A percentile compares a stretch with the other conserved stretches of the same genome.
Conservation (phyloP, 1,140 invertebrate genomes). For the Hormaphis cornu region DNA sequence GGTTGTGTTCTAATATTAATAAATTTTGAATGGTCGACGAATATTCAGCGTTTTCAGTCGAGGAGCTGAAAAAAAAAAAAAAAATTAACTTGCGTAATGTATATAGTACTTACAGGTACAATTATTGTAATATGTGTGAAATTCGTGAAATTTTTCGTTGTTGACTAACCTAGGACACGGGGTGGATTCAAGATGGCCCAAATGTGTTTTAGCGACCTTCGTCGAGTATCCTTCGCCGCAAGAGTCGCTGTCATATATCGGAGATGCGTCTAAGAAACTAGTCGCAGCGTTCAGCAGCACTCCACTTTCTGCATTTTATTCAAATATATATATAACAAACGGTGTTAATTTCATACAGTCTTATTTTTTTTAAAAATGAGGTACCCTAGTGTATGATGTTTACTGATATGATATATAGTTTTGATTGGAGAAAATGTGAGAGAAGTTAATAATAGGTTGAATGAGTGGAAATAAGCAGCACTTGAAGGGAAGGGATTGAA, state of each 20-base stretch:
- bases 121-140: no score
- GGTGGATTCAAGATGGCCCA: neutral
- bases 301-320: slow-evolving; percentile 50
- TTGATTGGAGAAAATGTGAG: no score
- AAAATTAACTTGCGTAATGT: neutral
- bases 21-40: slow-evolving; percentile 33
- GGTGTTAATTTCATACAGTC: no score
- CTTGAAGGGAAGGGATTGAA: no score
- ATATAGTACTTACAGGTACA: no score
- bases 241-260: slow-evolving; percentile 60
- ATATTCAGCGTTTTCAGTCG: neutral
- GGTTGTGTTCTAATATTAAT: slow-evolving; percentile 44
- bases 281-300: slow-evolving; percentile 86
- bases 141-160: no score
- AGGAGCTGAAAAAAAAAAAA: slow-evolving; percentile 50
- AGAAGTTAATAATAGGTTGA: no score
- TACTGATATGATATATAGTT: no score
- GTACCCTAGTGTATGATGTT: no score
- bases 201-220: neutral
- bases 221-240: neutral
- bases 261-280: slow-evolving; percentile 82
- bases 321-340: neutral
- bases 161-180: neutral
- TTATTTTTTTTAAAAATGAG: no score
- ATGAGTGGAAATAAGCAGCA: no score